These are phyloP conservation scores for Enteromius afrohamiltoni DNA, from an alignment of 2,797 vertebrate species.

Conservation along the genomic window DNA sequence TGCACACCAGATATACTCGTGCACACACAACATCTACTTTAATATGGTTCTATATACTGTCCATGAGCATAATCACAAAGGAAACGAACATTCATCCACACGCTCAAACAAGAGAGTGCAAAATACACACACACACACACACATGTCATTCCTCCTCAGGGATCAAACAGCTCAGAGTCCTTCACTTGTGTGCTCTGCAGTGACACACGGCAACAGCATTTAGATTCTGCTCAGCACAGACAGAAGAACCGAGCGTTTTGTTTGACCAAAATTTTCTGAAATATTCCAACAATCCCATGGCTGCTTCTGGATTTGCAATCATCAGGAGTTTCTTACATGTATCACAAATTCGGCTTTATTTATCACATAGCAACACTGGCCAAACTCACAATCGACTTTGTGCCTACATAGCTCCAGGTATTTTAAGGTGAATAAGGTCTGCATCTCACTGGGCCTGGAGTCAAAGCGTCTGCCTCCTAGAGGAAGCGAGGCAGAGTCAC, in stretches of 20 bases:
- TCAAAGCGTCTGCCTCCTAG: slow-evolving; percentile 16
- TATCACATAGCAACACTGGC: slow-evolving; percentile 11
- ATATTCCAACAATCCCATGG: slow-evolving; percentile 13
- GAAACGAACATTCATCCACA: slow-evolving; percentile 3
- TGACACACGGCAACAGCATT: slow-evolving; percentile 14
- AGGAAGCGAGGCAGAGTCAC: slow-evolving; percentile 1
- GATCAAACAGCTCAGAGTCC: slow-evolving; percentile 33
- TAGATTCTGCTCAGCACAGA: slow-evolving; percentile 32
- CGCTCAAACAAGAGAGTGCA: background rate
- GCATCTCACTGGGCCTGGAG: slow-evolving; percentile 8
- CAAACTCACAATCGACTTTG: background rate
- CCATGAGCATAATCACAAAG: background rate
- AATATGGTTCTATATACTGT: background rate
- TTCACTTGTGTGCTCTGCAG: background rate
- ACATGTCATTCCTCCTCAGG: slow-evolving; percentile 27
- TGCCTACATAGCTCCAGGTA: slow-evolving; percentile 4
- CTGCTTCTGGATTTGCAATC: background rate
- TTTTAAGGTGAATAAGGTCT: slow-evolving; percentile 12
- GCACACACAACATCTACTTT: slow-evolving; percentile 5
- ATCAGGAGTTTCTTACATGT: background rate
- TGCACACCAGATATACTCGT: background rate
- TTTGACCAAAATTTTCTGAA: background rate
- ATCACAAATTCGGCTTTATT: slow-evolving; percentile 11
- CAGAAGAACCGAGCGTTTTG: background rate
- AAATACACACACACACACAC: background rate